Conservation (phyloP, 2,797 vertebrate species). For the Leptodactylus fallax region DNA sequence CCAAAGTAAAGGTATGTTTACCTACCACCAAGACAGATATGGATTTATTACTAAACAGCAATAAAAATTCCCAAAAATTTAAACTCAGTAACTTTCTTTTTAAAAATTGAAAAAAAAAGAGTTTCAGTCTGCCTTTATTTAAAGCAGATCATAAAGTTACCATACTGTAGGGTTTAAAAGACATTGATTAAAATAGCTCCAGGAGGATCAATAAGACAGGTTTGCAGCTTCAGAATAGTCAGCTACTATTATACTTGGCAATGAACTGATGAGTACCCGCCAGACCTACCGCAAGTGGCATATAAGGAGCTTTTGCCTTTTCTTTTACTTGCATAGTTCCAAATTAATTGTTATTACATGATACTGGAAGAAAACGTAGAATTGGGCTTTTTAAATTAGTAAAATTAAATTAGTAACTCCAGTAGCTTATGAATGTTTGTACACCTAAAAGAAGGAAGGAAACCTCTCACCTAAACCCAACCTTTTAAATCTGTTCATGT, state of each 20-base stretch:
- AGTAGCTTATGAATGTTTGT: background rate
- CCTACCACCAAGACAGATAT: too few species aligned
- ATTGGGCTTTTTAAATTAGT: too few species aligned
- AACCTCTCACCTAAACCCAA: too few species aligned
- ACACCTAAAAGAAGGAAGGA: too few species aligned
- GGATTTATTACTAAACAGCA: too few species aligned
- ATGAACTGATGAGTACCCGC: background rate
- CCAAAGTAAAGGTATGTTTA: too few species aligned
- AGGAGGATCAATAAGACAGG: constrained; percentile 10
- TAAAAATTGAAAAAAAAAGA: background rate
- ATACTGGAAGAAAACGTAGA: constrained; percentile 18
- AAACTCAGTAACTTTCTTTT: too few species aligned
- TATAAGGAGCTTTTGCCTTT: constrained; percentile 42
- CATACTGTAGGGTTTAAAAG: background rate
- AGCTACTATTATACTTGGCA: constrained; percentile 15
- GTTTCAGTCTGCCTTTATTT: background rate
- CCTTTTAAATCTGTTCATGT: too few species aligned
- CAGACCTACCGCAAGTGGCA: constrained; percentile 52
- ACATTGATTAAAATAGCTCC: constrained; percentile 14
- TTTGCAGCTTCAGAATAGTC: background rate
- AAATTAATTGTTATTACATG: constrained; percentile 14
- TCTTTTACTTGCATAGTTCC: constrained; percentile 25
- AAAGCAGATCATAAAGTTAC: background rate
- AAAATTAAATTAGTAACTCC: too few species aligned
- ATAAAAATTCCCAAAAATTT: too few species aligned